These are phyloP conservation scores for Cryptomyrus ogoouensis DNA, from an alignment of 2,113 vertebrate species.

Conservation along the genomic window DNA sequence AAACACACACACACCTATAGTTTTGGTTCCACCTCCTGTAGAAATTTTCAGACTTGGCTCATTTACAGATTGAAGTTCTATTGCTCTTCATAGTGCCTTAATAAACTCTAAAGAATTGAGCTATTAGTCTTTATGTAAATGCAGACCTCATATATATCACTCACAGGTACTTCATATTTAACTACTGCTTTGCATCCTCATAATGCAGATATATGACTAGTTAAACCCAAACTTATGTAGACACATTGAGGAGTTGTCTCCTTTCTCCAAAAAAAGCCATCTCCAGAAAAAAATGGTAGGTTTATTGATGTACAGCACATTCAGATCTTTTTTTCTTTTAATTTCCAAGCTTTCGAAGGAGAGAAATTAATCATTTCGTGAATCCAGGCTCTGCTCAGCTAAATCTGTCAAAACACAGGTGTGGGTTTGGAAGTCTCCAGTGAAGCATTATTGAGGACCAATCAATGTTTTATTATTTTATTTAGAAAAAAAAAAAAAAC, in stretches of 20 bases:
- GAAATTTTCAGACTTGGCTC: neutral
- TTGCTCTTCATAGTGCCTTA: neutral
- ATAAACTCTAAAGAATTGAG: neutral
- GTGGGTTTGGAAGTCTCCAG: neutral
- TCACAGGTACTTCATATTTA: neutral
- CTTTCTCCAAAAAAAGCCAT: neutral
- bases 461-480: neutral
- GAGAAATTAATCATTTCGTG: slow-evolving; percentile 18
- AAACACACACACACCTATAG: too few relatives aligned
- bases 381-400: neutral
- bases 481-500: neutral
- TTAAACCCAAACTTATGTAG: neutral
- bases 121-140: neutral
- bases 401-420: slow-evolving; percentile 2
- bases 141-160: neutral
- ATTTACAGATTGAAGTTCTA: neutral
- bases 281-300: neutral
- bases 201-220: neutral
- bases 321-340: neutral
- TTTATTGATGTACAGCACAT: neutral
- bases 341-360: neutral
- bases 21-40: neutral
- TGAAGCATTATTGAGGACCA: neutral
- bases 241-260: neutral
- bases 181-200: neutral